These are phyloP conservation scores for Vulpes lagopus DNA, from an alignment of 2,113 vertebrate genomes.

Conservation along the genomic window DNA sequence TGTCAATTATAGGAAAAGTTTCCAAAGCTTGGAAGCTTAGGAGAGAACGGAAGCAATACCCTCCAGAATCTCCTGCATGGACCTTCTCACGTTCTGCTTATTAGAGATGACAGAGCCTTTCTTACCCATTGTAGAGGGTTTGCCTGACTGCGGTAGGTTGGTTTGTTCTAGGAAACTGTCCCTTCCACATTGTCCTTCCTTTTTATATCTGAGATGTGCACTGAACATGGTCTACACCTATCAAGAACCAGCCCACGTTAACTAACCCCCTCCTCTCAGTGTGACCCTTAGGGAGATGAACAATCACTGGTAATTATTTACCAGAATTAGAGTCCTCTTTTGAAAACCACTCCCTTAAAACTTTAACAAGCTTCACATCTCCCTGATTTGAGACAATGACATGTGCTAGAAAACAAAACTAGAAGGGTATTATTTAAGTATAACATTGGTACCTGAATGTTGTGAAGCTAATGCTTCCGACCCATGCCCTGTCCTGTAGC, in stretches of 20 bases:
- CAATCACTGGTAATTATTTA: not conserved
- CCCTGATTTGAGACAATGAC: not conserved
- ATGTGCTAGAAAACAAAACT: not conserved
- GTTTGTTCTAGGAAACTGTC: not conserved
- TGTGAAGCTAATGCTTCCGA: not conserved
- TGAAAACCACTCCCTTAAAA: not conserved
- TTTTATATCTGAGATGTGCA: not conserved
- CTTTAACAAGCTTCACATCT: not conserved
- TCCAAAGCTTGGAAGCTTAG: not conserved
- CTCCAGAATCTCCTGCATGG: fast-evolving
- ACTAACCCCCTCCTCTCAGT: not conserved
- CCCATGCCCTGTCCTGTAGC: not conserved
- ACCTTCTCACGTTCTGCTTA: fast-evolving
- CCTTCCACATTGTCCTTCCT: not conserved
- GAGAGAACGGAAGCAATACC: not conserved
- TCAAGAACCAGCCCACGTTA: fast-evolving
- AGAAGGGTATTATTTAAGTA: not conserved
- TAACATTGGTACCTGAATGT: not conserved
- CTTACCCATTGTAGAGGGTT: not conserved
- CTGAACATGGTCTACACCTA: not conserved
- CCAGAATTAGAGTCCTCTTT: not conserved
- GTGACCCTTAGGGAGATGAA: not conserved
- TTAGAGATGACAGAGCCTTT: not conserved
- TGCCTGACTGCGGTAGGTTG: not conserved
- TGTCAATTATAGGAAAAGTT: not conserved